Evolutionary conservation across 1,140 invertebrate species (phyloP).

Genomic region (Calephelis virginiensis): DNA sequence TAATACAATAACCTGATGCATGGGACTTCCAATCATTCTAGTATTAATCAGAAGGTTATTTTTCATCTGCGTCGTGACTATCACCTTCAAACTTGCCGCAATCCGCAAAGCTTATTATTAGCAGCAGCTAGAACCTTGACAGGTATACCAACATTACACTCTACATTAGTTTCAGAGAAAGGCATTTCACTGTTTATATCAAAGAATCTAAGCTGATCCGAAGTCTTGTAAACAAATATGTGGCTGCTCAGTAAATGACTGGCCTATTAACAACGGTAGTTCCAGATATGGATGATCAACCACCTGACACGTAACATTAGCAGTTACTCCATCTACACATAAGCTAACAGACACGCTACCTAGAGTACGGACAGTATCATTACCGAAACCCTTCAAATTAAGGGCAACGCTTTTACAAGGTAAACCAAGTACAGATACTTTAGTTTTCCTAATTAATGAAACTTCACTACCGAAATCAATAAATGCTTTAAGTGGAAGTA

Average conservation of each 20-base stretch:
- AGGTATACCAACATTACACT: too few relatives aligned
- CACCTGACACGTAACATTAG: slow-evolving; percentile 21
- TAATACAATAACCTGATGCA: slow-evolving; percentile 2
- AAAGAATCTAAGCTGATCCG: slow-evolving; percentile 20
- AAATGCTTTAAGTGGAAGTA: slow-evolving; percentile 23
- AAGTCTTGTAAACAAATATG: slow-evolving; percentile 28
- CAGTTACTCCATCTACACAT: slow-evolving; percentile 28
- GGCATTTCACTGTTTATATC: slow-evolving; percentile 18
- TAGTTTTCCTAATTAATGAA: slow-evolving; percentile 19
- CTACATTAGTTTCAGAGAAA: background rate
- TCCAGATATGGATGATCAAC: slow-evolving; percentile 29
- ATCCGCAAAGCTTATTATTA: background rate
- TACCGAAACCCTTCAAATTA: slow-evolving; percentile 31
- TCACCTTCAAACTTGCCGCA: background rate
- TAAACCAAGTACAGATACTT: slow-evolving; percentile 16
- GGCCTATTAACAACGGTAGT: slow-evolving; percentile 26
- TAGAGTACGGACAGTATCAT: slow-evolving; percentile 24
- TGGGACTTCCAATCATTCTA: slow-evolving; percentile 17
- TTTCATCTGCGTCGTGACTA: background rate
- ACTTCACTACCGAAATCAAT: slow-evolving; percentile 33
- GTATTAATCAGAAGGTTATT: slow-evolving; percentile 17
- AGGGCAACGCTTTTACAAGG: background rate
- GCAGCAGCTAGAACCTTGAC: background rate
- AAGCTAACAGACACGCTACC: slow-evolving; percentile 26
- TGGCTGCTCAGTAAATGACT: slow-evolving; percentile 30